Percentiles rank a stretch among this genome's conserved stretches.
Conservation (phyloP, 2,113 vertebrate genomes). For the Coptodon bakossiorum region DNA sequence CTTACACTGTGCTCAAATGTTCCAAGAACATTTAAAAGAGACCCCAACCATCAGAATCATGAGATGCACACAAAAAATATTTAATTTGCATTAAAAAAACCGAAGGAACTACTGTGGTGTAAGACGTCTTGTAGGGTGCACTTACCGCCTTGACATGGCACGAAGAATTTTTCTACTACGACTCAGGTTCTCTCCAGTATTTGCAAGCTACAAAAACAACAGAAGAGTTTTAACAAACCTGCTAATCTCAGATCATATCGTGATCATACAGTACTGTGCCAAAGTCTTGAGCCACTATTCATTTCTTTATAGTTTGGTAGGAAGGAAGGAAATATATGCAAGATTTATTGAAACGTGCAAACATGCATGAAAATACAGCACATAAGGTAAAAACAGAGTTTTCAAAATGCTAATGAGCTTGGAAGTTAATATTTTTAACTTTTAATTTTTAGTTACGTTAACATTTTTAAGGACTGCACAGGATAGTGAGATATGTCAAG, state of each 20-base stretch:
- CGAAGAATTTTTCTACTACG: constrained; percentile 89
- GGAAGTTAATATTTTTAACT: background rate
- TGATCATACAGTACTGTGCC: background rate
- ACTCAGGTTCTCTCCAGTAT: constrained; percentile 91
- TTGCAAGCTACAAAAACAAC: constrained; percentile 75
- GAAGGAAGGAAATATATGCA: background rate
- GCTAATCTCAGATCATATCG: background rate
- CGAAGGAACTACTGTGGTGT: background rate
- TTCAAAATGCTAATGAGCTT: background rate
- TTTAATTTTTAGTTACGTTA: background rate
- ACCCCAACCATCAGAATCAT: background rate
- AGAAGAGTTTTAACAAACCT: background rate
- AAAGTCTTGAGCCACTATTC: background rate
- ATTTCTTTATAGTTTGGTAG: background rate
- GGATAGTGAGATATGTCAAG: background rate
- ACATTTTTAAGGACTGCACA: background rate
- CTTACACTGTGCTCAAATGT: background rate
- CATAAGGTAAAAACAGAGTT: background rate
- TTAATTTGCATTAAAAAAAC: background rate
- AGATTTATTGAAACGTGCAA: background rate
- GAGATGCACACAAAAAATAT: fast-evolving
- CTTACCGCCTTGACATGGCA: constrained; percentile 89
- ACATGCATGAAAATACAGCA: background rate
- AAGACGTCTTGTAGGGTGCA: background rate
- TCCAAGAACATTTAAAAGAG: background rate